Evolutionary conservation across 2,888 invertebrate species (phyloP), one percentile per base, ranked within the genome.

Genomic region (Xylota segnis): DNA sequence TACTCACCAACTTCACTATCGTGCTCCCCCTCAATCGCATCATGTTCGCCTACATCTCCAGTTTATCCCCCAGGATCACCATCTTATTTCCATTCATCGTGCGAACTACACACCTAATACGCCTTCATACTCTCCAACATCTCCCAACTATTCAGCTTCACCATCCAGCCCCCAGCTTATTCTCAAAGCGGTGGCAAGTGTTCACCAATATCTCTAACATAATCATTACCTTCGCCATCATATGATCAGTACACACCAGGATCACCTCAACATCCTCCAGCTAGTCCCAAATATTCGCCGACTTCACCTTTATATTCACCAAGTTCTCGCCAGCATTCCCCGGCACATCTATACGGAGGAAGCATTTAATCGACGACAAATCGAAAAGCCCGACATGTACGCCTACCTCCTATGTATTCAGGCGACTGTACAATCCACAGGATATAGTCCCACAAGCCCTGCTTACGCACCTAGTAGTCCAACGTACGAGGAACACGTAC

Each of bases 211-310:
- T 96, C 96, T 2, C 97, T 96, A 0, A 95, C 95, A 88, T 97
- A 97, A 90, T 97, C 97, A 0, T 97, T 98, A 4, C 96, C 96
- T 0, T 96, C 96, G 2, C 97, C 97, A 0, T 96, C 96, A 0
- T 95, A 83, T 95, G 96, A 84, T 95, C 95, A 95, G 70, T 97
- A 97, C 91, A 96, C 97, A 0, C 98, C 98, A 0, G 96, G 97
- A 0, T 96, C 96, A 87, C 98, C 97, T 0, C 96, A 95, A 88
- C 98, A 50, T 23, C 23, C 23, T 3, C 50, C 23, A 10, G 23
- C 23, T 4, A 50, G 50, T 12, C 50, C 50, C 1, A 50, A 23
- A 23, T 50, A 50, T 18, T 50, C 50, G 0, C 96, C 97, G 0
- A 95, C 96, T 0, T 96, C 96, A 5, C 97, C 96, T 1, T 94